phyloP scores from a whole-genome alignment of 2,113 vertebrate species.

The Nothobranchius furzeri region DNA sequence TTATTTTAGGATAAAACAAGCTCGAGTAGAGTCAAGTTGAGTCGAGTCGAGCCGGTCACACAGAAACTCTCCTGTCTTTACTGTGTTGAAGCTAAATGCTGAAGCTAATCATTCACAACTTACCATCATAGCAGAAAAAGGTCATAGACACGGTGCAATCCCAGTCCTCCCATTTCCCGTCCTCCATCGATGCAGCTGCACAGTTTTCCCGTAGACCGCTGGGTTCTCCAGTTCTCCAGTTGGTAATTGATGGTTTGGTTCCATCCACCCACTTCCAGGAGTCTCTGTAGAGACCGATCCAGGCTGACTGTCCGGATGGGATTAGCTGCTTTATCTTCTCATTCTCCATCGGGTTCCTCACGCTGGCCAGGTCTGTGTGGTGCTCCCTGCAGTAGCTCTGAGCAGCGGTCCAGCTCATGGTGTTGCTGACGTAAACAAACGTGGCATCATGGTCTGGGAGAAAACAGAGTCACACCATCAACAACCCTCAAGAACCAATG shows the following conservation, averaged over 20 bases:
- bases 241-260: background rate
- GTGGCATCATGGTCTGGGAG: background rate
- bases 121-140: no score
- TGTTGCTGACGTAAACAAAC: background rate
- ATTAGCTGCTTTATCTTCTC: background rate
- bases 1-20: no score
- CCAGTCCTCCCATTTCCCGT: no score
- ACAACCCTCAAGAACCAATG: background rate
- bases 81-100: no score
- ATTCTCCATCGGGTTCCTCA: constrained; percentile 7
- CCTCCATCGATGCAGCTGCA: no score
- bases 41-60: no score
- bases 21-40: no score
- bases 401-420: background rate
- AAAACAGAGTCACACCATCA: background rate
- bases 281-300: constrained; percentile 26
- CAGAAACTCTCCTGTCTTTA: no score
- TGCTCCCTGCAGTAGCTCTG: constrained; percentile 5
- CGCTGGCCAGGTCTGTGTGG: constrained; percentile 26
- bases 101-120: no score
- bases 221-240: background rate
- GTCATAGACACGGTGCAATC: no score
- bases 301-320: accelerated
- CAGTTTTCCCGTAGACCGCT: background rate
- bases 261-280: constrained; percentile 26